phyloP scores from a whole-genome alignment of 2,113 vertebrate species.

The Peromyscus leucopus region DNA sequence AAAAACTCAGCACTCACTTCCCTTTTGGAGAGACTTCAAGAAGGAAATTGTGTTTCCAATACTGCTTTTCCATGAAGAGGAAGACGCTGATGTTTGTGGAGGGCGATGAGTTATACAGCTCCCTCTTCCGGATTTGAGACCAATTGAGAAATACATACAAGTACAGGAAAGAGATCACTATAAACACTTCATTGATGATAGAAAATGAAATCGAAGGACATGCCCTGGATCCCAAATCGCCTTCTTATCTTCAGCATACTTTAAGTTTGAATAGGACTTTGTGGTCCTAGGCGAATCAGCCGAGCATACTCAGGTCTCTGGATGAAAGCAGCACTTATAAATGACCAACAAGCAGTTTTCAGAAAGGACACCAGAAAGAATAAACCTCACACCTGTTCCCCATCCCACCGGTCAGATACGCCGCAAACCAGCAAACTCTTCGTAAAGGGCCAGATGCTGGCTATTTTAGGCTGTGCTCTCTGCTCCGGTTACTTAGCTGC shows the following conservation, averaged over 20 bases:
- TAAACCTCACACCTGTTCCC: not conserved
- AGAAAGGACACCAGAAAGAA: not conserved
- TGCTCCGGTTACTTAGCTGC: not conserved
- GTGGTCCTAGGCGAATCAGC: not conserved
- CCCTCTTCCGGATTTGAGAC: slow-evolving; percentile 18
- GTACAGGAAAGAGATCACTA: not conserved
- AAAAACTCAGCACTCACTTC: slow-evolving; percentile 62
- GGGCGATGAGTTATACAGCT: not conserved
- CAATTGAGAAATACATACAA: slow-evolving; percentile 16
- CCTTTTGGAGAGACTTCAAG: slow-evolving; percentile 74
- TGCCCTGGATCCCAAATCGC: not conserved
- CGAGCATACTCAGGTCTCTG: not conserved
- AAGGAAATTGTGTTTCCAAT: slow-evolving; percentile 73
- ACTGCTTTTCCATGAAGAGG: slow-evolving; percentile 23
- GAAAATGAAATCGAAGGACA: not conserved
- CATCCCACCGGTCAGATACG: not conserved
- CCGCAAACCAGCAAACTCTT: not conserved
- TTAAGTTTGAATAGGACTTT: not conserved
- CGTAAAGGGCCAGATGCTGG: not conserved
- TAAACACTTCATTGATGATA: not conserved
- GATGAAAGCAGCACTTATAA: not conserved
- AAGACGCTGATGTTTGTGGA: slow-evolving; percentile 44
- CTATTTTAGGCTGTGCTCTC: slow-evolving; percentile 6
- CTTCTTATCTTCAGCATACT: not conserved
- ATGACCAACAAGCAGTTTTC: not conserved